Base-by-base conservation (phyloP, 2,888 invertebrate species). In the Mimachlamys varia region DNA sequence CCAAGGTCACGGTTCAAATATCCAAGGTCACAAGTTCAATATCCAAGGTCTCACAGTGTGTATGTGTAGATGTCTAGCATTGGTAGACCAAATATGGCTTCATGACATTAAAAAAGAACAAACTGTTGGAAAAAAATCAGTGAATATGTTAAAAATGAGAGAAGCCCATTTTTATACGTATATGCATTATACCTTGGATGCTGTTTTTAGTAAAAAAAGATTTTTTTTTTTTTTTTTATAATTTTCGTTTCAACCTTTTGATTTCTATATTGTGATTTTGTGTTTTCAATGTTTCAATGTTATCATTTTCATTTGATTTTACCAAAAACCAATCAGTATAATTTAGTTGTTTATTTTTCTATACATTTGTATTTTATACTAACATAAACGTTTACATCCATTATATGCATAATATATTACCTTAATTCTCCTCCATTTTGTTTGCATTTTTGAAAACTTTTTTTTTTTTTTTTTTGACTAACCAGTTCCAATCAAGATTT, bases 371-470 rank as follows among this genome's bases (percentile, higher is more conserved):
- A 27, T 76, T 76, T 76, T 5, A 76, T 76, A 76, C 76, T 76
- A 76, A 76, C 76, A 76, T 76, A 76, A 76, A 10, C 0, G 27
- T 76, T 76, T 76, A 76, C 33, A 76, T 76, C n/a, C n/a, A n/a
- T n/a, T 76, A 4, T 76, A 27, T 33, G 76, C 33, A 33, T 62
- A 62, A 22, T 22, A 62, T 76, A 76, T 76, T 76, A 27, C 76
- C 76, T 76, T 76, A 58, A 27, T 76, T 76, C 33, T 33, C 76
- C 76, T 76, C 76, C 27, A 27, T 76, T 76, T 76, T 33, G 76
- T 76, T 76, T 76, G 76, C 76, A 76, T 76, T 76, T 76, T 76
- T 76, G 76, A 76, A 76, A n/a, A n/a, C n/a, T n/a, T n/a, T n/a
- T n/a, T n/a, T 27, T 27, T 27, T 76, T 76, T 17, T 76, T 76